Evolutionary conservation across 1,140 invertebrate genomes (phyloP).

Genomic region (Scaptomyza pallida): DNA sequence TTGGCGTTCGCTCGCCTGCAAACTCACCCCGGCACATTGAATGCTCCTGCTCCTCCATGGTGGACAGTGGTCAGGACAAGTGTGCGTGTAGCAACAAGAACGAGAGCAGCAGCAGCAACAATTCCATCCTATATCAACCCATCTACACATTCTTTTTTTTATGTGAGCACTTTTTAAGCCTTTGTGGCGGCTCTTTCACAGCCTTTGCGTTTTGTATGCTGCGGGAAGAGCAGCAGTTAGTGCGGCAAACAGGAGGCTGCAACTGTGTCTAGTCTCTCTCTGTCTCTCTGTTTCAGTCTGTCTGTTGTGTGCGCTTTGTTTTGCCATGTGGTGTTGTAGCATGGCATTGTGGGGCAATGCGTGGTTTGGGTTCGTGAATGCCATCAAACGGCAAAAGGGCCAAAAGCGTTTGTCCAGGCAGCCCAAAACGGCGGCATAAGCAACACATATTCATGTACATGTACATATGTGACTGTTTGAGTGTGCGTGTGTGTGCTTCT

Average conservation of each 20-base stretch:
- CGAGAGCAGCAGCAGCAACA: slow-evolving; percentile 1
- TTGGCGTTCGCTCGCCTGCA: slow-evolving; percentile 38
- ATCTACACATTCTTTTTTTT: slow-evolving; percentile 34
- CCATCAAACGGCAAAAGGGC: slow-evolving; percentile 71
- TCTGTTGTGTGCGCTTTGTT: slow-evolving; percentile 13
- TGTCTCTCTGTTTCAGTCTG: slow-evolving; percentile 17
- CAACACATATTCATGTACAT: slow-evolving; percentile 36
- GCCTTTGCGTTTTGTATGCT: slow-evolving; percentile 12
- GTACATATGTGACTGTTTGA: too few relatives aligned
- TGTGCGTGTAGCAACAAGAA: slow-evolving; percentile 33
- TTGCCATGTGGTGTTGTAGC: slow-evolving; percentile 27
- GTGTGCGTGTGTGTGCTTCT: slow-evolving; percentile 9
- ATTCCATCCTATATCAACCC: background rate
- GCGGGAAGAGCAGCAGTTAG: background rate
- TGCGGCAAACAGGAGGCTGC: background rate
- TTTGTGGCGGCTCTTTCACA: slow-evolving; percentile 67
- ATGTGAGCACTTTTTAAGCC: slow-evolving; percentile 68
- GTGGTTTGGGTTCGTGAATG: slow-evolving; percentile 57
- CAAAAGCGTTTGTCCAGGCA: slow-evolving; percentile 56
- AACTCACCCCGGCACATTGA: slow-evolving; percentile 1
- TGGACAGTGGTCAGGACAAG: slow-evolving; percentile 45
- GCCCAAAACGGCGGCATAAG: slow-evolving; percentile 57
- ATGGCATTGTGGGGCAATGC: slow-evolving; percentile 39
- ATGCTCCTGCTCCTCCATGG: slow-evolving; percentile 1
- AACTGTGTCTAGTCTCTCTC: slow-evolving; percentile 50